phyloP scores from a whole-genome alignment of 2,888 invertebrate species.

The Lasioglossum leucozonium region DNA sequence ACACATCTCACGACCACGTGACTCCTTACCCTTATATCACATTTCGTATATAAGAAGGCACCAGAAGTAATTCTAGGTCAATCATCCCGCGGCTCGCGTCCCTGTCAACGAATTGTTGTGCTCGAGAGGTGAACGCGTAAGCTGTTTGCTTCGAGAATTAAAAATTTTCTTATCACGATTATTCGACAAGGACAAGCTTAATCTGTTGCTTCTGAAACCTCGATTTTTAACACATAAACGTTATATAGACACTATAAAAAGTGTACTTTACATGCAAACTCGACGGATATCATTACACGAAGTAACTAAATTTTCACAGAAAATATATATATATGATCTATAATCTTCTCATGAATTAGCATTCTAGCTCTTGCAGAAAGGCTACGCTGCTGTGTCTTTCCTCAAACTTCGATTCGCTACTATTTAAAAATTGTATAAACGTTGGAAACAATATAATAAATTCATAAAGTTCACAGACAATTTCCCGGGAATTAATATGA shows the following conservation, averaged over 20 bases:
- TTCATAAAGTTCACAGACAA: not conserved
- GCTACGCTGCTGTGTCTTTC: too few species aligned
- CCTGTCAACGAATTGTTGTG: conserved; percentile 37
- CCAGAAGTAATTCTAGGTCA: conserved; percentile 69
- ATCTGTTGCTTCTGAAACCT: too few species aligned
- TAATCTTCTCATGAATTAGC: too few species aligned
- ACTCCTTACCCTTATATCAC: conserved; percentile 76
- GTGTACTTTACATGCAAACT: too few species aligned
- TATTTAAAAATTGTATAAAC: not conserved
- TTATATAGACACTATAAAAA: too few species aligned
- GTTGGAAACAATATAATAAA: not conserved
- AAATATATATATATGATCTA: not conserved
- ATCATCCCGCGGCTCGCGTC: conserved; percentile 44
- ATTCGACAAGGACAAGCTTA: too few species aligned
- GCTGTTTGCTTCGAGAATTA: not conserved
- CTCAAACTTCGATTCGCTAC: not conserved
- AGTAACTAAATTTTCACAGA: not conserved
- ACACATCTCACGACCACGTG: conserved; percentile 61
- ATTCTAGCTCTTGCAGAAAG: too few species aligned
- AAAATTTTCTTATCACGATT: not conserved
- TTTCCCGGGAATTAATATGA: not conserved
- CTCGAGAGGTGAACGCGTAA: conserved; percentile 38
- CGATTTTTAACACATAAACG: too few species aligned
- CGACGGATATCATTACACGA: not conserved
- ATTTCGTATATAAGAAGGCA: conserved; percentile 79